phyloP scores from a whole-genome alignment of 2,888 invertebrate species.

The Gibbula magus region DNA sequence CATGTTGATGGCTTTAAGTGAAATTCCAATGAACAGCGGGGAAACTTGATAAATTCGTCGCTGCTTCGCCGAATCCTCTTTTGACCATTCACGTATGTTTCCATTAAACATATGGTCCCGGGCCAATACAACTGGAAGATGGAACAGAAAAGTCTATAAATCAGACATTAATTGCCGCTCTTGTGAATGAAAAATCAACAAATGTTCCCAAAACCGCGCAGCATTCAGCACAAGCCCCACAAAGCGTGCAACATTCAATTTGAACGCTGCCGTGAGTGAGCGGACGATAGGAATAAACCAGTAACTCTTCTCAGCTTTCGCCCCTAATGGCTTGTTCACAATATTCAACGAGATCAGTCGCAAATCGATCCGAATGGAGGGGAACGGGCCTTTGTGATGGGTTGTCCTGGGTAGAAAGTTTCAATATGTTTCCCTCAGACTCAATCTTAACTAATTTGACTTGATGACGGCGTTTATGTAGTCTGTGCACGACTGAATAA shows the following conservation, averaged over 20 bases:
- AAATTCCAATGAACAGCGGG: not conserved
- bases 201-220: not conserved
- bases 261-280: not conserved
- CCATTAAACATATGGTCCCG: not conserved
- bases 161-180: conserved; percentile 5
- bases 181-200: conserved; percentile 8
- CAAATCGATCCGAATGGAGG: not conserved
- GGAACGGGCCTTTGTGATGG: not conserved
- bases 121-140: not conserved
- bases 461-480: not conserved
- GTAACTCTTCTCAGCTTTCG: not conserved
- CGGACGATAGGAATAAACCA: not conserved
- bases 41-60: conserved; percentile 1
- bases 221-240: not conserved
- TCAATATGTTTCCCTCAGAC: not conserved
- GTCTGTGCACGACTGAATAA: not conserved
- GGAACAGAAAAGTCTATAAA: not conserved
- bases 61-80: not conserved
- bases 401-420: not conserved
- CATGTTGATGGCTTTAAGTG: not conserved
- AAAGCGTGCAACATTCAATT: conserved; percentile 10
- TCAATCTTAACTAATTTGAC: conserved; percentile 1
- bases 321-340: not conserved
- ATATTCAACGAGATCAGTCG: not conserved
- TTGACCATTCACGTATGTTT: not conserved